These are phyloP conservation scores for Galendromus occidentalis DNA, from an alignment of 1,140 invertebrate genomes.

Conservation along the genomic window DNA sequence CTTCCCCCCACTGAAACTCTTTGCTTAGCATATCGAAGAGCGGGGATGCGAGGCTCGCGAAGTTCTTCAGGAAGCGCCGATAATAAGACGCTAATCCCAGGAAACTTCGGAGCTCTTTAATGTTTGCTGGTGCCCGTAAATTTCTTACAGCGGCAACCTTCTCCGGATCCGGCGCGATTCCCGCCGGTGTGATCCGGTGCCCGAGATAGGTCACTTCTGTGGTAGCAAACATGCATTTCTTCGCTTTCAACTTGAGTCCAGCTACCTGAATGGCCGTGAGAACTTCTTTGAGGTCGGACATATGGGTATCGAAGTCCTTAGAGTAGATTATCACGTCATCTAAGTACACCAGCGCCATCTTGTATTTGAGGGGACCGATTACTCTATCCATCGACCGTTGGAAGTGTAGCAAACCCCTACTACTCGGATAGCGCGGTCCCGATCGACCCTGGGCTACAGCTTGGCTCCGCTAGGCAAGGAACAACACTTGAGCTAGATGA, in stretches of 20 bases:
- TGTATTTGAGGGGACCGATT: conserved; percentile 20
- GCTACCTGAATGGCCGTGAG: not conserved
- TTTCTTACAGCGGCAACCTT: conserved; percentile 14
- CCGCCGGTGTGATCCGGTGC: conserved; percentile 13
- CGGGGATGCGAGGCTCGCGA: not conserved
- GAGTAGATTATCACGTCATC: conserved; percentile 22
- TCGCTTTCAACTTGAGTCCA: conserved; percentile 14
- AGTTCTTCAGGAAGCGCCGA: conserved; percentile 1
- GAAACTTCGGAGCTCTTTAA: conserved; percentile 12
- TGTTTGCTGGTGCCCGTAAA: conserved; percentile 13
- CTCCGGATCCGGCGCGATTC: conserved; percentile 16
- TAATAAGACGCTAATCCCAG: not conserved
- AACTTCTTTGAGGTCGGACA: conserved; percentile 12
- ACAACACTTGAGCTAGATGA: too few species aligned
- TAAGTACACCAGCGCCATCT: conserved; percentile 18
- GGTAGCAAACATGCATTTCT: conserved; percentile 17
- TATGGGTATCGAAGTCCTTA: conserved; percentile 7
- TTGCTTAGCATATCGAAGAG: too few species aligned
- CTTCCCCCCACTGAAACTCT: too few species aligned
- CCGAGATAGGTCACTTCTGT: conserved; percentile 17
- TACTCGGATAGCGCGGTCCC: too few species aligned
- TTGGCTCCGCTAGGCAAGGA: too few species aligned
- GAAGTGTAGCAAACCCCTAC: too few species aligned
- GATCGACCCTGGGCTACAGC: too few species aligned
- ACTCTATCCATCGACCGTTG: conserved; percentile 26